Percentiles rank a stretch among this genome's conserved stretches.
phyloP scores from a whole-genome alignment of 2,888 invertebrate genomes.

The Catonia carolina region DNA sequence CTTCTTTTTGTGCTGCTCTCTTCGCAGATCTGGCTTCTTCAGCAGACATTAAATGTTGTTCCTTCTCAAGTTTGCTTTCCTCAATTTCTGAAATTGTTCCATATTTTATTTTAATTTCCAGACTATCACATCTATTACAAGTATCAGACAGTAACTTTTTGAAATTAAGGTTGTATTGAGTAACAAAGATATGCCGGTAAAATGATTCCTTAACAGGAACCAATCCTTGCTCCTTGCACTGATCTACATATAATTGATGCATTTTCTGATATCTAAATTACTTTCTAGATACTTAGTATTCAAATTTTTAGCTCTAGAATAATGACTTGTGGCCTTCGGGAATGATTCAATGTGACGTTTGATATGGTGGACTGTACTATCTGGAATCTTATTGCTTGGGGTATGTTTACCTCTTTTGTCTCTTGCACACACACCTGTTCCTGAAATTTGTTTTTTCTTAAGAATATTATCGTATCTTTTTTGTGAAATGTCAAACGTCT shows the following conservation, averaged over 20 bases:
- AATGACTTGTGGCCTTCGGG: neutral
- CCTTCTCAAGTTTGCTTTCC: too few relatives aligned
- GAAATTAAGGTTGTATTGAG: neutral
- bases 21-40: too few relatives aligned
- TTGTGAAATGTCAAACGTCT: too few relatives aligned
- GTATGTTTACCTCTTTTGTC: too few relatives aligned
- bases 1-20: neutral
- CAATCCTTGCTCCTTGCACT: neutral
- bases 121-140: neutral
- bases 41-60: too few relatives aligned
- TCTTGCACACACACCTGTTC: too few relatives aligned
- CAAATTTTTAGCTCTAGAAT: neutral
- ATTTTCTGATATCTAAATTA: neutral
- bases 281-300: constrained; percentile 1
- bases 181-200: neutral
- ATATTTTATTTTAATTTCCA: too few relatives aligned
- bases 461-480: too few relatives aligned
- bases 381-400: too few relatives aligned
- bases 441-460: too few relatives aligned
- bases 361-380: neutral
- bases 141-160: neutral
- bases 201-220: neutral
- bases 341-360: neutral
- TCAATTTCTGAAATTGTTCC: too few relatives aligned
- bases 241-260: neutral